phyloP scores from a whole-genome alignment of 2,888 invertebrate genomes.

The Tupiocoris notatus region DNA sequence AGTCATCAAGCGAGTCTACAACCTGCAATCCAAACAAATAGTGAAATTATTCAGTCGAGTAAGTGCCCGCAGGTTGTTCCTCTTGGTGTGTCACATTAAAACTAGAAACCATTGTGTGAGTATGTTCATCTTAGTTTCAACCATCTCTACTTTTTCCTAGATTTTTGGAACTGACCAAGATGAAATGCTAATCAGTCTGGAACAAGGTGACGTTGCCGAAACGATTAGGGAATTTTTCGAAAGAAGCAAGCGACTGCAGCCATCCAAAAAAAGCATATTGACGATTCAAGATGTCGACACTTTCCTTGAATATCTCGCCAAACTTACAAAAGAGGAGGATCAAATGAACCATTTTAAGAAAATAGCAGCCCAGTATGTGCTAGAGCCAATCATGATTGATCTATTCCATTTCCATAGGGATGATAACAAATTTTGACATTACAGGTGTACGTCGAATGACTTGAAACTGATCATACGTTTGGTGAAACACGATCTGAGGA shows the following conservation, averaged over 20 bases:
- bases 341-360: constrained; percentile 73
- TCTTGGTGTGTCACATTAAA: too few relatives aligned
- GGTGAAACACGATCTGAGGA: constrained; percentile 87
- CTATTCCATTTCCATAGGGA: too few relatives aligned
- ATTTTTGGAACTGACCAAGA: constrained; percentile 72
- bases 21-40: constrained; percentile 88
- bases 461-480: constrained; percentile 81
- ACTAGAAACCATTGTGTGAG: too few relatives aligned
- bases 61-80: too few relatives aligned
- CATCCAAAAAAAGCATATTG: constrained; percentile 67
- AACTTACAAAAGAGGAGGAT: constrained; percentile 82
- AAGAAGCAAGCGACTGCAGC: constrained; percentile 61
- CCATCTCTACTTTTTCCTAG: constrained; percentile 50
- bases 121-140: not conserved
- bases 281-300: constrained; percentile 74
- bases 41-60: constrained; percentile 79
- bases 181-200: constrained; percentile 81
- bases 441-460: constrained; percentile 76
- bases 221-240: constrained; percentile 78
- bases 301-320: constrained; percentile 71
- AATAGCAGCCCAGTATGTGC: constrained; percentile 62
- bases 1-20: constrained; percentile 80
- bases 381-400: too few relatives aligned
- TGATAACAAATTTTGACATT: not conserved
- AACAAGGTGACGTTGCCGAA: constrained; percentile 86